Base-by-base conservation (phyloP, 2,888 invertebrate genomes). In the Petrolisthes cinctipes region DNA sequence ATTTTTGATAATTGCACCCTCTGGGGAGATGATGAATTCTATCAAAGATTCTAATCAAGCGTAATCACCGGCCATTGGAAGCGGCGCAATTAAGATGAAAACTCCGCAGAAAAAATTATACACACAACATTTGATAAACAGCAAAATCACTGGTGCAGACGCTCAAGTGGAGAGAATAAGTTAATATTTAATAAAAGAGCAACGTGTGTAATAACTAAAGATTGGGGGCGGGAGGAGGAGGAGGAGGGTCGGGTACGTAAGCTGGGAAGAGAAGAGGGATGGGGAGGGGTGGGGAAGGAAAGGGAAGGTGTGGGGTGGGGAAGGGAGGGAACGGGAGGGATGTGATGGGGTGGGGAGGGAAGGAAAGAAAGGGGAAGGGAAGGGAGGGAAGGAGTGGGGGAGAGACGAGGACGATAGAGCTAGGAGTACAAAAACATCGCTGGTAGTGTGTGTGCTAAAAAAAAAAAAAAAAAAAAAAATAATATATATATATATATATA, bases 11-110 rank as follows among this genome's bases (percentile, higher is more conserved):
- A 81, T 81, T 81, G 66, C 11, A 81, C 37, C 66, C 66, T 51
- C 14, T 23, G 81, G 81, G 51, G 23, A 37, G 17, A 37, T 61
- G 37, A 81, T 81, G 81, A 81, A 81, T 81, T 81, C 81, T 66
- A 81, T 66, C 61, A 51, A 66, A 66, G 81, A 81, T 81, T 23
- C 66, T 81, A 81, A 81, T 81, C 81, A 81, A 23, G 20, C 66
- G 66, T 81, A 81, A 81, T 81, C 61, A 81, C 81, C 37, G 66
- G 37, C 66, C 51, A 81, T 66, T 14, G 81, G 81, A 23, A 23
- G 66, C 51, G 37, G n/a, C 11, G 66, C 81, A 81, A 81, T 81
- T 81, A 81, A 81, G 81, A 81, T 61, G 81, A 66, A 81, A 81
- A 81, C 81, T 23, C 6, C 20, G 71, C 6, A 71, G 81, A 66